Conservation (phyloP, 2,113 vertebrate species). For the Amia ocellicauda region DNA sequence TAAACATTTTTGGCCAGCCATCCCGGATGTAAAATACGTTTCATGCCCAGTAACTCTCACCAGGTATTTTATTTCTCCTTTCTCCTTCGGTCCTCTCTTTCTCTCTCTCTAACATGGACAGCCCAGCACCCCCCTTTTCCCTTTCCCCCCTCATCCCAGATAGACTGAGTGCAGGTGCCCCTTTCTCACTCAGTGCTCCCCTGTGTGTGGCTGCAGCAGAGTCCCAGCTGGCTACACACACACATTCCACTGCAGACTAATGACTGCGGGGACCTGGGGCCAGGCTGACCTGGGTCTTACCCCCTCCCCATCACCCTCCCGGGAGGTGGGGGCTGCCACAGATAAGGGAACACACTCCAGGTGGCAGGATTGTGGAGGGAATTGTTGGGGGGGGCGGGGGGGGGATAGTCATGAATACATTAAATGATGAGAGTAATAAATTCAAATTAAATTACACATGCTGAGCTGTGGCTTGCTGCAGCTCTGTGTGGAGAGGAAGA, state of each 20-base stretch:
- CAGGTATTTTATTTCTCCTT: neutral
- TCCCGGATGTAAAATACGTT: no score
- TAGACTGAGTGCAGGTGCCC: slow-evolving; percentile 34
- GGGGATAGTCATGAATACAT: slow-evolving; percentile 73
- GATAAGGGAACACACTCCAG: slow-evolving; percentile 79
- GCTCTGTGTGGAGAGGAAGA: slow-evolving; percentile 51
- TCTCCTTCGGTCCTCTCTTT: slow-evolving; percentile 4
- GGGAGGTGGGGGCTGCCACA: slow-evolving; percentile 64
- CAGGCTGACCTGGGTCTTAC: slow-evolving; percentile 63
- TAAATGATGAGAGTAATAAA: slow-evolving; percentile 76
- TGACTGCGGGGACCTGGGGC: slow-evolving; percentile 60
- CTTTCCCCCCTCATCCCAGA: slow-evolving; percentile 6
- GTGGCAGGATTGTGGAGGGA: slow-evolving; percentile 74
- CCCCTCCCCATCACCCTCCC: slow-evolving; percentile 66
- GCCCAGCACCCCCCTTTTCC: neutral
- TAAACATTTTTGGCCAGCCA: no score
- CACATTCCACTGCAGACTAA: slow-evolving; percentile 79
- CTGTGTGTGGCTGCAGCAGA: slow-evolving; percentile 46
- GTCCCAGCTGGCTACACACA: slow-evolving; percentile 72
- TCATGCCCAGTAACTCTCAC: no score
- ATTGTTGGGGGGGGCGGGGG: slow-evolving; percentile 42
- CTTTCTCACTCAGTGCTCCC: slow-evolving; percentile 38
- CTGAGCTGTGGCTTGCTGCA: slow-evolving; percentile 46
- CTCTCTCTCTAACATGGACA: neutral
- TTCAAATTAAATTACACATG: slow-evolving; percentile 81